Evolutionary conservation across 23 tunicate species (phyloP).

Genomic region (Ascidia mentula): DNA sequence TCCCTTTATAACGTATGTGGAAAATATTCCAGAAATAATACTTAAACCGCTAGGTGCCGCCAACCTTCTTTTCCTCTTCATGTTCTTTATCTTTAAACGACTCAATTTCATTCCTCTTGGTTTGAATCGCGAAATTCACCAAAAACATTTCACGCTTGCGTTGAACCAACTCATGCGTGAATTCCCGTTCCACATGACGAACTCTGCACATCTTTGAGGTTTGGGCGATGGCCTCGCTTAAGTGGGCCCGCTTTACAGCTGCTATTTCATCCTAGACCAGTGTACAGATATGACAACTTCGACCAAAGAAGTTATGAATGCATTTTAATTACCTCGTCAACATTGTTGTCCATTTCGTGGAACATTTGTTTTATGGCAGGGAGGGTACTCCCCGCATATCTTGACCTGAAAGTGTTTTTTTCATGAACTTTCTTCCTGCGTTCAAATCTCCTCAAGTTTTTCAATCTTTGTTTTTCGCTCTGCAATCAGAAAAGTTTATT

Average conservation of each 20-base stretch:
- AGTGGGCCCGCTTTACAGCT: neutral
- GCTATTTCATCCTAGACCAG: neutral
- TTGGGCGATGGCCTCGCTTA: slow-evolving; percentile 11
- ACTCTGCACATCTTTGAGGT: slow-evolving; percentile 31
- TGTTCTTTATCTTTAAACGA: slow-evolving; percentile 24
- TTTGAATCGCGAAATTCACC: slow-evolving; percentile 56
- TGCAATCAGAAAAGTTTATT: no score
- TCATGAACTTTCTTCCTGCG: slow-evolving; percentile 27
- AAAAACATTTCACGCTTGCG: slow-evolving; percentile 71
- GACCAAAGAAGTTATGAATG: neutral
- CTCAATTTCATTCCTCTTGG: slow-evolving; percentile 51
- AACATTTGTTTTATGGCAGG: slow-evolving; percentile 41
- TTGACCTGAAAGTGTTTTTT: slow-evolving; percentile 54
- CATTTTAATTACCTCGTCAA: slow-evolving; percentile 4
- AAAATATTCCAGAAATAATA: no score
- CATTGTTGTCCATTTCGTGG: slow-evolving; percentile 39
- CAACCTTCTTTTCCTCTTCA: slow-evolving; percentile 43
- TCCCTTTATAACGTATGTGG: no score
- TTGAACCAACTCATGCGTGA: slow-evolving; percentile 50
- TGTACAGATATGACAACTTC: neutral
- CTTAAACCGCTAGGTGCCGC: neutral
- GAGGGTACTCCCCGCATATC: slow-evolving; percentile 43
- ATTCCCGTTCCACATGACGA: slow-evolving; percentile 62
- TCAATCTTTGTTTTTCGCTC: slow-evolving; percentile 33
- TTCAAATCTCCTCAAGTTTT: slow-evolving; percentile 18